These are phyloP conservation scores for Ellobium chinense DNA, from an alignment of 2,888 invertebrate species.

Conservation along the genomic window DNA sequence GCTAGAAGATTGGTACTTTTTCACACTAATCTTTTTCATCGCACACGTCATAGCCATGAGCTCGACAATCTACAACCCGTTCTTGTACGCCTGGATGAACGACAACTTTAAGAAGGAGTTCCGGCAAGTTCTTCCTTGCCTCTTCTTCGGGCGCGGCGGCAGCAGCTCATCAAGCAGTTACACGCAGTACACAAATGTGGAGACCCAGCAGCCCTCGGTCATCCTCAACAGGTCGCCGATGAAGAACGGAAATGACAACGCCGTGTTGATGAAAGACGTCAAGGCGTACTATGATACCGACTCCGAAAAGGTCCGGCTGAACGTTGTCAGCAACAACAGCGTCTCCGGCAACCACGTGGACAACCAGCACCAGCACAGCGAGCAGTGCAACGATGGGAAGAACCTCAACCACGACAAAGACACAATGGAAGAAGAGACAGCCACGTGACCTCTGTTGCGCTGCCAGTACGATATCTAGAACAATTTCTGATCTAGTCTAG, in stretches of 20 bases:
- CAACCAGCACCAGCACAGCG: background rate
- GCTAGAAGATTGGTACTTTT: conserved; percentile 87
- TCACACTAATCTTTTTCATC: conserved; percentile 92
- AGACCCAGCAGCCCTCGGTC: conserved; percentile 73
- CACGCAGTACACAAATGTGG: conserved; percentile 76
- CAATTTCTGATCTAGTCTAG: background rate
- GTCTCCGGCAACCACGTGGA: conserved; percentile 28
- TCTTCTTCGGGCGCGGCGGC: conserved; percentile 66
- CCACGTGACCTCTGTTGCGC: conserved; percentile 24
- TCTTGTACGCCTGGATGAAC: conserved; percentile 96
- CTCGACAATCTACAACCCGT: conserved; percentile 95
- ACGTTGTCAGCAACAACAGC: conserved; percentile 59
- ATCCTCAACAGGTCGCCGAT: conserved; percentile 73
- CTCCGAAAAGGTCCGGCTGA: conserved; percentile 73
- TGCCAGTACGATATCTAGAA: no score
- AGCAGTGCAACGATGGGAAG: background rate
- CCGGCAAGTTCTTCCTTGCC: conserved; percentile 80
- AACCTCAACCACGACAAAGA: conserved; percentile 2
- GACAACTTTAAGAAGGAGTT: conserved; percentile 95
- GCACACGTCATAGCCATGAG: conserved; percentile 95
- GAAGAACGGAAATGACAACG: conserved; percentile 67
- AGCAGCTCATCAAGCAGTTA: conserved; percentile 66
- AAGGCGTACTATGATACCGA: conserved; percentile 72
- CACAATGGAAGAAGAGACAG: conserved; percentile 8
- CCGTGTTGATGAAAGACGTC: conserved; percentile 59